Evolutionary conservation across 2,888 invertebrate species (phyloP), one percentile per base, ranked within the genome.

Genomic region (Leucoma salicis): DNA sequence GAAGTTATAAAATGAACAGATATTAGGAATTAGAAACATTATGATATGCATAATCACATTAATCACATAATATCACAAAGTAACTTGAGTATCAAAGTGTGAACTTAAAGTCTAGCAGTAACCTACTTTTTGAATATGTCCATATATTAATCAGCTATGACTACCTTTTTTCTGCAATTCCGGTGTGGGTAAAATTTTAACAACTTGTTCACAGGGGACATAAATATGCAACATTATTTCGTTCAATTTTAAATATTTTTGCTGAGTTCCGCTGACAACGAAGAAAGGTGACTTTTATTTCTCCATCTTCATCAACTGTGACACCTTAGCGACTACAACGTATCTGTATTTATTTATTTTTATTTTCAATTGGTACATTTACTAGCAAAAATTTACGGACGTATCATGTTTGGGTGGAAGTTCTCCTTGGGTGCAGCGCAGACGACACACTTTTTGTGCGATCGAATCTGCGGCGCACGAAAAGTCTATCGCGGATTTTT

Each of bases 311-410:
- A 14, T 42, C 42, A 29, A 42, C 42, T 24, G 15, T 16, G 3
- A 37, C 29, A 37, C 29, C n/a, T 42, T 16, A 34, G 18, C 8
- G 31, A 31, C 21, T n/a, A 35, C 35, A 29, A 43, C 14, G 18
- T 43, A 43, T 39, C 39, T 31, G 15, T 31, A 39, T 11, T n/a
- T 10, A 10, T 29, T 25, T 21, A n/a, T 24, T 43, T 31, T n/a
- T 35, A 5, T 38, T 43, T 43, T 38, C 27, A 14, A 39, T 43
- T 7, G 43, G 43, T 10, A 39, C 43, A 14, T 39, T 43, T 14
- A 42, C 18, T 18, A 43, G 21, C 21, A 43, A 39, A 31, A 31
- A 43, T 39, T 35, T 43, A 18, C 24, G 16, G 16, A 6, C 3
- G 3, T 16, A 16, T 16, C 16, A 16, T 16, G 6, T 16, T 16